Conservation (phyloP, 2,888 invertebrate species). For the Heliconius ethilla region DNA sequence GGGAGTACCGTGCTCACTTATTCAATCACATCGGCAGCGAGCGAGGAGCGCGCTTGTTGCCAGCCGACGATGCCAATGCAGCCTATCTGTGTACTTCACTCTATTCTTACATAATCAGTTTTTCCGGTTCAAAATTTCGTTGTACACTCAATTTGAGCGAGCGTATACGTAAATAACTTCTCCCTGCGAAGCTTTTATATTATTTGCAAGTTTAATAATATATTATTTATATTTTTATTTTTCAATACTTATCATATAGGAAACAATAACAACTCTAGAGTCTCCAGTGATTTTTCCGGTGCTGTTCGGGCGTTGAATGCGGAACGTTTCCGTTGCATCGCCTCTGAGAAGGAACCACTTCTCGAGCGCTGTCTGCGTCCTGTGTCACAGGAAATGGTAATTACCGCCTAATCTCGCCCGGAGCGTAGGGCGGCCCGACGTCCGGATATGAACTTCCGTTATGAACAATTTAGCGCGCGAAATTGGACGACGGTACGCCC, state of each 20-base stretch:
- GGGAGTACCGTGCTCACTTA: slow-evolving; percentile 73
- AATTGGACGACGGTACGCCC: slow-evolving; percentile 82
- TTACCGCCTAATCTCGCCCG: slow-evolving; percentile 83
- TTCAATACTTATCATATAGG: slow-evolving; percentile 5
- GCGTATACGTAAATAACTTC: slow-evolving; percentile 52
- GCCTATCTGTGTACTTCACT: slow-evolving; percentile 63
- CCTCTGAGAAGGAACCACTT: slow-evolving; percentile 58
- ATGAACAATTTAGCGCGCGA: slow-evolving; percentile 90
- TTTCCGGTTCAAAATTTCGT: slow-evolving; percentile 50
- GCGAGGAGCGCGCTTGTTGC: slow-evolving; percentile 55
- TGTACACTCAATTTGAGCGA: slow-evolving; percentile 64
- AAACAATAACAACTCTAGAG: slow-evolving; percentile 16
- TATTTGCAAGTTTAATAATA: slow-evolving; percentile 18
- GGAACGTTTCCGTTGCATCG: slow-evolving; percentile 56
- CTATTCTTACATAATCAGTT: slow-evolving; percentile 74
- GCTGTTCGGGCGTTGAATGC: slow-evolving; percentile 54
- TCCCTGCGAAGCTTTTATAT: slow-evolving; percentile 43
- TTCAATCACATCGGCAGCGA: slow-evolving; percentile 76
- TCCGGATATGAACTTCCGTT: slow-evolving; percentile 94
- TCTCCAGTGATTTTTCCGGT: slow-evolving; percentile 59
- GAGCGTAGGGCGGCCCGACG: slow-evolving; percentile 77
- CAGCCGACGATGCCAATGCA: slow-evolving; percentile 52
- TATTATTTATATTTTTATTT: background rate
- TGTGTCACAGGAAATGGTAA: slow-evolving; percentile 81
- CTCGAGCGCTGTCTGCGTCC: slow-evolving; percentile 73